A percentile compares a stretch with the other conserved stretches of the same genome.
Conservation (phyloP, 2,797 vertebrate species). For the Telmatherina bonti region DNA sequence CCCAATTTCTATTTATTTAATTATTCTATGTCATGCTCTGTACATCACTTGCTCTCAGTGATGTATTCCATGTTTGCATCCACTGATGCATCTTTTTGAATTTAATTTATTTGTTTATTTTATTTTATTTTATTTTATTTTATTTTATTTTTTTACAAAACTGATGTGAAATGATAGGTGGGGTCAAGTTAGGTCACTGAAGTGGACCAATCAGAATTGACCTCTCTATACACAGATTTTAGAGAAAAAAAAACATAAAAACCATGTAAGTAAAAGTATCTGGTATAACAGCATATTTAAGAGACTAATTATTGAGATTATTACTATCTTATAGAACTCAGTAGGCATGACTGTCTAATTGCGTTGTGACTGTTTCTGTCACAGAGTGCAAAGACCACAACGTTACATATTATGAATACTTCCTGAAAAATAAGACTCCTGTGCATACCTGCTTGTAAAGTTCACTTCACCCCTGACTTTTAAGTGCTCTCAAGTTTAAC, state of each 20-base stretch:
- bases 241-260: neutral
- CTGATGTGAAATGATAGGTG: neutral
- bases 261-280: neutral
- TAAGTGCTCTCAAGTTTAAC: slow-evolving; percentile 19
- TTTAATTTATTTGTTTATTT: too few species aligned
- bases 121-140: too few species aligned
- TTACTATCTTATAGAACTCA: neutral
- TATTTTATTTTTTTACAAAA: too few species aligned
- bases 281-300: neutral
- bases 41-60: neutral
- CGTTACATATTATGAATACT: neutral
- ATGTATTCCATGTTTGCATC: too few species aligned
- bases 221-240: neutral
- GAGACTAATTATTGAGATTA: neutral
- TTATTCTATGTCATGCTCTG: neutral
- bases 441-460: neutral
- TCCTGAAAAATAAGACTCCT: neutral
- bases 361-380: neutral
- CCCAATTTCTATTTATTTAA: neutral
- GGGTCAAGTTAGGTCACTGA: neutral
- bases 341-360: neutral
- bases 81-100: too few species aligned
- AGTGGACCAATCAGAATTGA: neutral
- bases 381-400: neutral
- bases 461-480: slow-evolving; percentile 12